Evolutionary conservation across 1,140 invertebrate genomes (phyloP).

Genomic region (Papilio helenus): DNA sequence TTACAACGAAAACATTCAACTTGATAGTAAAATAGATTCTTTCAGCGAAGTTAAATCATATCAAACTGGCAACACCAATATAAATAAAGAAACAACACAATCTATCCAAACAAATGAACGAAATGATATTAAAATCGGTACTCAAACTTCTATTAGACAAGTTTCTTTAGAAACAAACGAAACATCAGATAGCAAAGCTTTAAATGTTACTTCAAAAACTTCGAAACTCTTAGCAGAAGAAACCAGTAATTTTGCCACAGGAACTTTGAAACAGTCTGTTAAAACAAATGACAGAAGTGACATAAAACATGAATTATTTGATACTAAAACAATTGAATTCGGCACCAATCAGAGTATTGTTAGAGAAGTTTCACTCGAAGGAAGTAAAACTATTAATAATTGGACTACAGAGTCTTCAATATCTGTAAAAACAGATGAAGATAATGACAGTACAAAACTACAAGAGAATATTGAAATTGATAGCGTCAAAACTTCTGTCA

Average conservation of each 20-base stretch:
- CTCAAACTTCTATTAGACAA: background rate
- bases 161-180: background rate
- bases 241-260: background rate
- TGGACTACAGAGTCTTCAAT: background rate
- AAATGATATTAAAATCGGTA: background rate
- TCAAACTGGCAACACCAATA: background rate
- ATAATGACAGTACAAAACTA: background rate
- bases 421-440: background rate
- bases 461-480: background rate
- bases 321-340: background rate
- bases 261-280: background rate
- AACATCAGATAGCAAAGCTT: background rate
- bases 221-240: background rate
- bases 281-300: background rate
- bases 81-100: background rate
- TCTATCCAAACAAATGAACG: background rate
- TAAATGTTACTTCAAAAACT: background rate
- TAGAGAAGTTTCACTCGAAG: background rate
- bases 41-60: background rate
- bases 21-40: background rate
- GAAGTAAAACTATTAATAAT: background rate
- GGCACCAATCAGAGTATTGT: background rate
- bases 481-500: background rate
- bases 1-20: background rate
- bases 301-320: background rate